Evolutionary conservation across 2,888 invertebrate genomes (phyloP).

Genomic region (Stegana nigrithorax): DNA sequence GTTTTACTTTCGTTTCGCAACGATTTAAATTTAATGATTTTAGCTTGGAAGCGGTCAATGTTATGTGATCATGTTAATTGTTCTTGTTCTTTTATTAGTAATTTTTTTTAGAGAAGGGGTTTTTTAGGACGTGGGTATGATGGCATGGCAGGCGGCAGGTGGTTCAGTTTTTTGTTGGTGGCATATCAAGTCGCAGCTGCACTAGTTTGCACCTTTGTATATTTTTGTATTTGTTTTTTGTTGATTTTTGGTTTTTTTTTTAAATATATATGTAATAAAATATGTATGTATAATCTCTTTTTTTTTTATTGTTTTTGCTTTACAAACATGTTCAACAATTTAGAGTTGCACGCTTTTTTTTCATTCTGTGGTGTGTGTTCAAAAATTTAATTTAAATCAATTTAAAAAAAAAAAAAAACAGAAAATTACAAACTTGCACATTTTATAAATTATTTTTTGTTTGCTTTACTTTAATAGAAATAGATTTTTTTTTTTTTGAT

Average conservation of each 20-base stretch:
- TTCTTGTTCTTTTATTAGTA: too few relatives aligned
- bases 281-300: constrained; percentile 32
- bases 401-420: constrained; percentile 16
- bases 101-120: neutral
- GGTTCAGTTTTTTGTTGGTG: neutral
- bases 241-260: constrained; percentile 14
- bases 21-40: neutral
- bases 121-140: too few relatives aligned
- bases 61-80: too few relatives aligned
- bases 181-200: neutral
- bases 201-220: neutral
- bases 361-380: neutral
- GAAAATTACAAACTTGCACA: neutral
- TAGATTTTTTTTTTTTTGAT: neutral
- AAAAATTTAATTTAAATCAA: constrained; percentile 17
- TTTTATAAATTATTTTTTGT: neutral
- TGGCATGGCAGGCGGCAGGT: too few relatives aligned
- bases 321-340: neutral
- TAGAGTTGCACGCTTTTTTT: neutral
- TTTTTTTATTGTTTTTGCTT: constrained; percentile 14
- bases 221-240: constrained; percentile 15
- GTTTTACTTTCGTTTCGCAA: neutral
- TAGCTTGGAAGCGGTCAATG: too few relatives aligned
- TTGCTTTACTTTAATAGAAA: neutral
- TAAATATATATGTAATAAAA: constrained; percentile 20